phyloP scores from a whole-genome alignment of 2,797 vertebrate species.

The Dromococcyx pavoninus region DNA sequence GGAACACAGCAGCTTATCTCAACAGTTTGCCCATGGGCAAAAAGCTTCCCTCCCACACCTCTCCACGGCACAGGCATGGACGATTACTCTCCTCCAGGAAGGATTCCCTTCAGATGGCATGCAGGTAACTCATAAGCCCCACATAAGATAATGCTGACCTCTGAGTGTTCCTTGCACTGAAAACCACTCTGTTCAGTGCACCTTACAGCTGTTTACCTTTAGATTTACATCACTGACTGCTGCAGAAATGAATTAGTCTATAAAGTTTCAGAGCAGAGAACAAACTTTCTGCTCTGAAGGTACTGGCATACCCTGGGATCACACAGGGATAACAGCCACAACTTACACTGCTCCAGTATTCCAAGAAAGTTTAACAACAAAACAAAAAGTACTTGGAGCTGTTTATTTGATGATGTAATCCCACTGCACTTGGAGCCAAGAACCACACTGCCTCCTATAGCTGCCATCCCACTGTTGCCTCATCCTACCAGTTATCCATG shows the following conservation, averaged over 20 bases:
- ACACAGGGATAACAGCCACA: fast-evolving
- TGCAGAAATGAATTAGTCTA: not conserved
- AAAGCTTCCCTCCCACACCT: not conserved
- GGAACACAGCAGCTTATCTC: not conserved
- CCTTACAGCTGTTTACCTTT: not conserved
- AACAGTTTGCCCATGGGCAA: not conserved
- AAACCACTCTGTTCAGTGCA: not conserved
- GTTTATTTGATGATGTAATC: not conserved
- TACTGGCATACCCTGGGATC: not conserved
- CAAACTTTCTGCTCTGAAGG: not conserved
- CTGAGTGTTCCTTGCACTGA: not conserved
- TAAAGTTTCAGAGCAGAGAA: not conserved
- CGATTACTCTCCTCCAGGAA: not conserved
- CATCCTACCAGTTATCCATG: not conserved
- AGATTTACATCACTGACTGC: not conserved
- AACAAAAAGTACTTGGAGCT: not conserved
- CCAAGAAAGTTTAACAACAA: not conserved
- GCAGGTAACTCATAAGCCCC: not conserved
- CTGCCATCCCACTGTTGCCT: not conserved
- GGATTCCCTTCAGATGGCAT: not conserved
- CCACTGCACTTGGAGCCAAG: not conserved
- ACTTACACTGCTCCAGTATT: not conserved
- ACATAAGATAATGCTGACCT: not conserved
- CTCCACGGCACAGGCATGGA: not conserved
- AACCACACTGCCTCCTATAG: not conserved